phyloP scores from a whole-genome alignment of 2,888 invertebrate species.

The Horisme vitalbata region DNA sequence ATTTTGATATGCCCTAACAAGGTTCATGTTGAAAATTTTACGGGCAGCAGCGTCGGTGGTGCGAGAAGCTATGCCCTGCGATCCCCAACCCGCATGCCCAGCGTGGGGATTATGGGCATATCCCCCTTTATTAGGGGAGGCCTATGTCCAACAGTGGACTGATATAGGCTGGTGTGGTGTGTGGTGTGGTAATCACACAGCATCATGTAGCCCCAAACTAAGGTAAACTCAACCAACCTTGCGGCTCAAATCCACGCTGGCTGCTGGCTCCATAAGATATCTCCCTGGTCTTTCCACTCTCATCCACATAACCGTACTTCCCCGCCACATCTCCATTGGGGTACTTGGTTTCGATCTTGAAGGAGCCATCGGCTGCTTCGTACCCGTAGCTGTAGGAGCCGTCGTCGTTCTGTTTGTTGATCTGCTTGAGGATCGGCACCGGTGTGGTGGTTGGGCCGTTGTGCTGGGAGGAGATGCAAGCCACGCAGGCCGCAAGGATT shows the following conservation, averaged over 20 bases:
- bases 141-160: no score
- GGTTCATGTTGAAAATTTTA: no score
- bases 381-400: slow-evolving; percentile 95
- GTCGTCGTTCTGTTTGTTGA: slow-evolving; percentile 93
- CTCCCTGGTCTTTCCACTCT: slow-evolving; percentile 88
- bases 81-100: no score
- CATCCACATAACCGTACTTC: slow-evolving; percentile 95
- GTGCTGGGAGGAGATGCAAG: slow-evolving; percentile 57
- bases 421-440: slow-evolving; percentile 91
- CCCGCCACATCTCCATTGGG: slow-evolving; percentile 92
- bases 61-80: no score
- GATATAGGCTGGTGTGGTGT: no score
- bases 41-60: no score
- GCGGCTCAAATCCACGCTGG: slow-evolving; percentile 91
- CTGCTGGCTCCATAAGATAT: slow-evolving; percentile 94
- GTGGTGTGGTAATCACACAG: no score
- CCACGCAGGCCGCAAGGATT: slow-evolving; percentile 42
- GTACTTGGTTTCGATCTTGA: slow-evolving; percentile 94
- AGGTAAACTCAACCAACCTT: slow-evolving; percentile 75
- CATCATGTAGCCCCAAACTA: no score
- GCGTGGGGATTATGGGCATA: no score
- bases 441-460: slow-evolving; percentile 87
- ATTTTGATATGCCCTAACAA: no score
- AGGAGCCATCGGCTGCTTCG: slow-evolving; percentile 93
- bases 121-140: no score